These are phyloP conservation scores for Varanus komodoensis DNA, from an alignment of 2,113 vertebrate genomes.

Conservation along the genomic window DNA sequence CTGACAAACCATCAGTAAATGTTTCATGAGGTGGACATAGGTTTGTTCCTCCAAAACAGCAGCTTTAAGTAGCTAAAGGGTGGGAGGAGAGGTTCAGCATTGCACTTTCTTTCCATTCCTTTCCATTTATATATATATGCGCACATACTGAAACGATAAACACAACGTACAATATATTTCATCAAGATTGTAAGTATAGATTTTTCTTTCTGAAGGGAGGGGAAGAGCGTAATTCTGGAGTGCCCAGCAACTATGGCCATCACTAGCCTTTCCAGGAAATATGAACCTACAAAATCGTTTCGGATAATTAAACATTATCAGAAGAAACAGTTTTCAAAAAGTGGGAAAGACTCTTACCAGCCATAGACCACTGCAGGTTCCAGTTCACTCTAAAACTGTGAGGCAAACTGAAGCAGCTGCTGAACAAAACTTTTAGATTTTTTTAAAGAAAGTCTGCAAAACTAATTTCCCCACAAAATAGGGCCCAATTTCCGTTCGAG, in stretches of 20 bases:
- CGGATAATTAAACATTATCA: slow-evolving; percentile 46
- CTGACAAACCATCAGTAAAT: neutral
- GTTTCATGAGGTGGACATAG: neutral
- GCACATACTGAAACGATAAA: slow-evolving; percentile 83
- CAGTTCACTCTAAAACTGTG: slow-evolving; percentile 79
- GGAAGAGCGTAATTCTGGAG: slow-evolving; percentile 60
- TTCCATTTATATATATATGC: neutral
- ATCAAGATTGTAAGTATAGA: slow-evolving; percentile 67
- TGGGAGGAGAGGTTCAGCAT: neutral
- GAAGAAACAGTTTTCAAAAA: slow-evolving; percentile 69
- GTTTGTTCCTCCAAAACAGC: neutral
- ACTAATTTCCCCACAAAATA: slow-evolving; percentile 87
- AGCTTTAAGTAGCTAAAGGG: neutral
- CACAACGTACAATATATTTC: slow-evolving; percentile 77
- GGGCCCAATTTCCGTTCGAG: slow-evolving; percentile 85
- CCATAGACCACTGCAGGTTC: slow-evolving; percentile 73
- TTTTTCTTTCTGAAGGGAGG: slow-evolving; percentile 46
- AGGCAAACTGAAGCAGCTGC: slow-evolving; percentile 77
- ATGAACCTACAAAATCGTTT: slow-evolving; percentile 45
- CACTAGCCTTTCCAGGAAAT: slow-evolving; percentile 59
- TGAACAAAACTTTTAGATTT: slow-evolving; percentile 80
- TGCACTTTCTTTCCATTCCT: slow-evolving; percentile 65
- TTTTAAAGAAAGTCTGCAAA: slow-evolving; percentile 83
- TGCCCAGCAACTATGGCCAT: slow-evolving; percentile 39
- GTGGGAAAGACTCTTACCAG: slow-evolving; percentile 78